Conservation (phyloP, 2,888 invertebrate genomes). For the Drosophila buzzatii region DNA sequence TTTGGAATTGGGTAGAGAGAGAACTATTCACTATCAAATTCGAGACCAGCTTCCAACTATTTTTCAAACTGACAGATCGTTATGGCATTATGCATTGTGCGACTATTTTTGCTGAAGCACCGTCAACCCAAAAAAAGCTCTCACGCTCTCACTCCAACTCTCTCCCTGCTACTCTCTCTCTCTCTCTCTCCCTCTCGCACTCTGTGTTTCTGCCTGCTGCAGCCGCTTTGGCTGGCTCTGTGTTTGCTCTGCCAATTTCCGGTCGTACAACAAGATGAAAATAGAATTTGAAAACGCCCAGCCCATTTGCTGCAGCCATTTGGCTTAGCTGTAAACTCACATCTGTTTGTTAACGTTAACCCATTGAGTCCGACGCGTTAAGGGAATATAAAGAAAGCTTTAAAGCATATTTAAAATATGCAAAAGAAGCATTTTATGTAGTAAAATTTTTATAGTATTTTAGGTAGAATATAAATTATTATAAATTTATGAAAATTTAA, state of each 20-base stretch:
- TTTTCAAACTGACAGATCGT: conserved; percentile 76
- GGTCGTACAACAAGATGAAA: conserved; percentile 29
- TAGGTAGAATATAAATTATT: too few relatives aligned
- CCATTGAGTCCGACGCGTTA: conserved; percentile 14
- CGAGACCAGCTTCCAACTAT: conserved; percentile 57
- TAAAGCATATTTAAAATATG: background rate
- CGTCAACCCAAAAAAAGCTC: background rate
- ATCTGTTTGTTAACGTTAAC: conserved; percentile 42
- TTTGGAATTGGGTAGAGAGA: background rate
- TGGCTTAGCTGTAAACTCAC: conserved; percentile 22
- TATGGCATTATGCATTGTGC: conserved; percentile 70
- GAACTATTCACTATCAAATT: conserved; percentile 54
- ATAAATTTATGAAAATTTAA: too few relatives aligned
- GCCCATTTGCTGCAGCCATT: conserved; percentile 20
- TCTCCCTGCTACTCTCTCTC: background rate
- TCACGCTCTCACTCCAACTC: background rate
- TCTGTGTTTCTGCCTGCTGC: conserved; percentile 1
- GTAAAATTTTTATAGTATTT: too few relatives aligned
- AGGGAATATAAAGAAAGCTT: background rate
- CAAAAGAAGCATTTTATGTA: too few relatives aligned
- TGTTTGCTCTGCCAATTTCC: conserved; percentile 69
- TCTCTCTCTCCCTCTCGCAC: background rate
- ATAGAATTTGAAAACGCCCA: conserved; percentile 11
- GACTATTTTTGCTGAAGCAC: conserved; percentile 27
- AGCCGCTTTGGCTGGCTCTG: conserved; percentile 20